Percentiles rank a stretch among this genome's conserved stretches.
These are phyloP conservation scores for Drosophila imparisetae DNA, from an alignment of 2,888 invertebrate species.

Conservation along the genomic window DNA sequence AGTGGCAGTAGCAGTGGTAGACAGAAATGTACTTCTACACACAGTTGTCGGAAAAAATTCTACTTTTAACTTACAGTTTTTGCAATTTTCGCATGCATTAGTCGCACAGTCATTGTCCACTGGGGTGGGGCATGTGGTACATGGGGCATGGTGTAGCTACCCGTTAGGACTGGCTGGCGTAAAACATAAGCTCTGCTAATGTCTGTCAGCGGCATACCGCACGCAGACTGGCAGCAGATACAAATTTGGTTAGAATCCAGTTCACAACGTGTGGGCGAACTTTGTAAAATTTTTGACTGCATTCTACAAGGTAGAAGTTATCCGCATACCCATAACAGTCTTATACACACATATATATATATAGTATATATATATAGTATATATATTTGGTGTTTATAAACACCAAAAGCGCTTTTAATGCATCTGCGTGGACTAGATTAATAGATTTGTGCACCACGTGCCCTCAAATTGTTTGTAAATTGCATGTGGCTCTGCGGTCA, in stretches of 20 bases:
- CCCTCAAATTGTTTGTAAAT: constrained; percentile 46
- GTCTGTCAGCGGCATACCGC: constrained; percentile 71
- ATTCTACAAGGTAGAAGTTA: constrained; percentile 32
- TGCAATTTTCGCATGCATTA: constrained; percentile 61
- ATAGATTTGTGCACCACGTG: constrained; percentile 28
- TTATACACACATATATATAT: background rate
- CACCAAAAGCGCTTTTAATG: constrained; percentile 21
- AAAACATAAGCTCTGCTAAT: constrained; percentile 67
- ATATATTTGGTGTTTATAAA: constrained; percentile 29
- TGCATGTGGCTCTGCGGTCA: constrained; percentile 29
- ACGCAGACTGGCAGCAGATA: constrained; percentile 60
- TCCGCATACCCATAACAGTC: constrained; percentile 20
- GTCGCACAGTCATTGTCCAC: constrained; percentile 13
- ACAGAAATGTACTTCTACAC: constrained; percentile 42
- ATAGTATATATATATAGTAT: background rate
- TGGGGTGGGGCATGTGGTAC: background rate
- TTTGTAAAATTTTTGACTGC: constrained; percentile 58
- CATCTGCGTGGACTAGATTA: constrained; percentile 35
- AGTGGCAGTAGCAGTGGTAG: background rate
- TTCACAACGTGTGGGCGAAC: constrained; percentile 41
- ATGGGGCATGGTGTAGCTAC: background rate
- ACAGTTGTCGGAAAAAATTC: constrained; percentile 58
- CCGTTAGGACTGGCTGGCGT: constrained; percentile 12
- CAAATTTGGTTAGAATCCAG: constrained; percentile 55
- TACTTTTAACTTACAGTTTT: constrained; percentile 57